Base-by-base conservation (phyloP, 2,113 vertebrate genomes). In the Sinocyclocheilus rhinocerous region DNA sequence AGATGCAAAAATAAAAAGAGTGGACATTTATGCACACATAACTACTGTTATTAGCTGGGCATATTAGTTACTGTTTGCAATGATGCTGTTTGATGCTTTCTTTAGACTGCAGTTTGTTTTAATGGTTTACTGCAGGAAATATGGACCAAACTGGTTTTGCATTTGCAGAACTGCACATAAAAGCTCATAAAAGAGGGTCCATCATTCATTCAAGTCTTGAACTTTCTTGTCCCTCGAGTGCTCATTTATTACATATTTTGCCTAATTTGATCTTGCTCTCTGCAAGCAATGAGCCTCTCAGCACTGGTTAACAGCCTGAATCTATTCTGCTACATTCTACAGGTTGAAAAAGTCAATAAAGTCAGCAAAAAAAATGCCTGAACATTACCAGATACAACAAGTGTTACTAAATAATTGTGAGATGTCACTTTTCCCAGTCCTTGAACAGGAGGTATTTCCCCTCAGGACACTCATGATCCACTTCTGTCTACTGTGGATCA, bases 11-110 rank as follows among this genome's bases (percentile, higher is more conserved):
- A n/a, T 50, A 81, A 57, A 57, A 57, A 45, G 39, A 45, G 80
- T 52, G 39, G 45, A 69, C 80, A 82, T 82, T 33, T 67, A 70
- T 70, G 16, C 81, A 70, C 63, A 83, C 70, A 55, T 55, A 83
- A 83, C 26, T 18, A 83, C 81, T 8, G 11, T 52, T 83, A 83
- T 83, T 83, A 70, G 65, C 52, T 33, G 63, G 59, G 13, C 42
- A 12, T 63, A 45, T 50, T 50, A 70, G 65, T 55, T 70, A 36
- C 22, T 69, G 18, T 45, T 70, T 48, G 9, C 24, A 70, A n/a
- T 11, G 18, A 70, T 70, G 63, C 11, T 70, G 61, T 26, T 61
- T 50, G 42, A 20, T 18, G 18, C 29, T 61, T 79, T 61, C 55
- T 29, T 39, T 29, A 33, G 63, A 45, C 63, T 70, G 61, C 1